phyloP scores from a whole-genome alignment of 1,140 invertebrate genomes.

The Trialeurodes vaporariorum region DNA sequence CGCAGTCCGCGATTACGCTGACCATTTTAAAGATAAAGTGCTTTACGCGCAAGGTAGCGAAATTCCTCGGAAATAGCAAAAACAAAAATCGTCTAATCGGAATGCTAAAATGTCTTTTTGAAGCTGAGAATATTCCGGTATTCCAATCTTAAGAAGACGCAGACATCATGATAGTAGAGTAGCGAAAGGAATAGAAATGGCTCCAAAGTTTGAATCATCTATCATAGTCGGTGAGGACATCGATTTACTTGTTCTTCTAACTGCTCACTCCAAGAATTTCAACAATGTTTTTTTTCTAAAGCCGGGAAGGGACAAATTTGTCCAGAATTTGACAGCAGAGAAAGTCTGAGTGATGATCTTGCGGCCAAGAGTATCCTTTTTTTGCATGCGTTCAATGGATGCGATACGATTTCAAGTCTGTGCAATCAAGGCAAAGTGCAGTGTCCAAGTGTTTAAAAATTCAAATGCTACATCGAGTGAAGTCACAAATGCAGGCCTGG shows the following conservation, averaged over 20 bases:
- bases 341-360: conserved; percentile 2
- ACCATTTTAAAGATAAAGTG: no score
- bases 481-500: conserved; percentile 5
- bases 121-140: neutral
- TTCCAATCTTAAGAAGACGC: neutral
- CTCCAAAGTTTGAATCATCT: neutral
- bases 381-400: conserved; percentile 19
- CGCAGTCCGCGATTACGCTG: neutral
- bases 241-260: conserved; percentile 18
- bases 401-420: conserved; percentile 20
- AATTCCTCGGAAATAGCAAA: conserved; percentile 5
- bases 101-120: neutral
- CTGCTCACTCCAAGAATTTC: conserved; percentile 5
- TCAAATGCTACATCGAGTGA: conserved; percentile 1
- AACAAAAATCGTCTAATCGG: neutral
- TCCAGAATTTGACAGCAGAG: conserved; percentile 1
- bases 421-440: conserved; percentile 18
- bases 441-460: conserved; percentile 5
- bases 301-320: conserved; percentile 5
- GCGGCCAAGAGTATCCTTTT: conserved; percentile 15
- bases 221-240: conserved; percentile 19
- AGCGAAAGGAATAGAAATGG: neutral
- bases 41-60: no score
- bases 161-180: neutral
- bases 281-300: conserved; percentile 10